These are phyloP conservation scores for Ganaspis brasiliensis DNA, from an alignment of 2,888 invertebrate species.

Conservation along the genomic window DNA sequence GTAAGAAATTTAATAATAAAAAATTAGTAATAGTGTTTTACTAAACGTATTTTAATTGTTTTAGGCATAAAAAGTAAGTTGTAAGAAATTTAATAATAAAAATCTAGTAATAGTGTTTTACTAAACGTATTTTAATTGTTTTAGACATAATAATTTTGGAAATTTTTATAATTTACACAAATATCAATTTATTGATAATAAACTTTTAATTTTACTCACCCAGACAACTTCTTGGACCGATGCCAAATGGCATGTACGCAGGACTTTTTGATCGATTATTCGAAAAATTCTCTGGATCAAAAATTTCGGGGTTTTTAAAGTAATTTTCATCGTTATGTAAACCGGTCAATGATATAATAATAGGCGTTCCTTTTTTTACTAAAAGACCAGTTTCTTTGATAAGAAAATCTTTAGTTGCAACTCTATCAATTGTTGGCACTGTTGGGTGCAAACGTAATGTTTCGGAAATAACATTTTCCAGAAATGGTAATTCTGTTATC, in stretches of 20 bases:
- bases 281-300: slow-evolving; percentile 79
- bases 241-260: slow-evolving; percentile 76
- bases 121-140: too few species aligned
- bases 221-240: slow-evolving; percentile 75
- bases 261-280: slow-evolving; percentile 66
- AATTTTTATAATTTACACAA: too few species aligned
- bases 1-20: too few species aligned
- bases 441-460: slow-evolving; percentile 79
- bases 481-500: slow-evolving; percentile 65
- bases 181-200: not conserved
- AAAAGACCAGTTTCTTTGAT: slow-evolving; percentile 67
- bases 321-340: slow-evolving; percentile 78
- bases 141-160: too few species aligned
- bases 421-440: slow-evolving; percentile 70
- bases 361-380: slow-evolving; percentile 73
- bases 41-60: too few species aligned
- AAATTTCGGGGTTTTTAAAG: slow-evolving; percentile 77
- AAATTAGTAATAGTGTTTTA: too few species aligned
- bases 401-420: slow-evolving; percentile 66
- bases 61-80: too few species aligned
- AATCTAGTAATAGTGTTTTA: too few species aligned
- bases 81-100: too few species aligned
- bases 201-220: slow-evolving; percentile 64
- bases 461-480: slow-evolving; percentile 75
- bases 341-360: slow-evolving; percentile 74